Evolutionary conservation across 2,113 vertebrate species (phyloP).

Genomic region (Alces alces): DNA sequence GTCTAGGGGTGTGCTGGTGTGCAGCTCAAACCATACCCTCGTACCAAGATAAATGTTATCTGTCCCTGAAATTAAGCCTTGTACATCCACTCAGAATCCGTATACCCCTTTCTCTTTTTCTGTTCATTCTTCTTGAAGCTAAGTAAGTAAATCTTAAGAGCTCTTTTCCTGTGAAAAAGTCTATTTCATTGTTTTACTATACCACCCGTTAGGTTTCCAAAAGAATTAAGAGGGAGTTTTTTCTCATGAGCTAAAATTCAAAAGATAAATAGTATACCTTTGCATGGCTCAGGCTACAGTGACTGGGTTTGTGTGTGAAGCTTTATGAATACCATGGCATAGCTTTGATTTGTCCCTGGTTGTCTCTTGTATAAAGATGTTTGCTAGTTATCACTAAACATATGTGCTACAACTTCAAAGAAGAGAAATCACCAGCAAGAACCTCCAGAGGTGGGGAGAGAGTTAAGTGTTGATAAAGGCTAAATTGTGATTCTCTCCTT

Average conservation of each 20-base stretch:
- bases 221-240: background rate
- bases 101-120: background rate
- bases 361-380: slow-evolving; percentile 71
- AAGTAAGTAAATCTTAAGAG: slow-evolving; percentile 25
- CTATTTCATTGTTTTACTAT: background rate
- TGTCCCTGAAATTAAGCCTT: slow-evolving; percentile 8
- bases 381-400: slow-evolving; percentile 65
- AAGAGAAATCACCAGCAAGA: slow-evolving; percentile 61
- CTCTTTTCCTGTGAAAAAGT: background rate
- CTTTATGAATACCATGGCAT: slow-evolving; percentile 62
- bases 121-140: background rate
- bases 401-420: slow-evolving; percentile 69
- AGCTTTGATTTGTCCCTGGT: slow-evolving; percentile 64
- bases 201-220: background rate
- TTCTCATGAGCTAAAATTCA: background rate
- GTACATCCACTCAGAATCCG: background rate
- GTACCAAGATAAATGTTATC: slow-evolving; percentile 27
- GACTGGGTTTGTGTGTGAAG: slow-evolving; percentile 66
- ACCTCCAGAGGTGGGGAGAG: background rate
- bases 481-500: background rate
- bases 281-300: slow-evolving; percentile 56
- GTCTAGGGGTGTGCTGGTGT: background rate
- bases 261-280: background rate
- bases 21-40: background rate
- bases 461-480: background rate